Conservation (phyloP, 1,140 invertebrate species). For the Cydia amplana region DNA sequence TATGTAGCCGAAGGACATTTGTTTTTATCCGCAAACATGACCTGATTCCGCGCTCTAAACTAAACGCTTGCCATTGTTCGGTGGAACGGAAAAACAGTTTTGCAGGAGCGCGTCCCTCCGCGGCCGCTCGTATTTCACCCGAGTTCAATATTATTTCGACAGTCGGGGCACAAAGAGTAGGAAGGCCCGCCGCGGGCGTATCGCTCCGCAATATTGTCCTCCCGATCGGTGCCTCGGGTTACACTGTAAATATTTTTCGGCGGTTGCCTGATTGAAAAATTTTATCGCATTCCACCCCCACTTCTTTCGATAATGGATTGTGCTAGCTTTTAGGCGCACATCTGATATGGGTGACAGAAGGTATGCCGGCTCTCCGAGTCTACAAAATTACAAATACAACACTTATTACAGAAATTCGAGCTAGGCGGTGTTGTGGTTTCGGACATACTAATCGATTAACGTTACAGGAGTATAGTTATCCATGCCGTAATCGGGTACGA, state of each 20-base stretch:
- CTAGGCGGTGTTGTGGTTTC: conserved; percentile 18
- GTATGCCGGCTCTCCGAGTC: conserved; percentile 32
- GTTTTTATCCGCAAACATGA: conserved; percentile 37
- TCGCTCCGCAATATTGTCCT: conserved; percentile 76
- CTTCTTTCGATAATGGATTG: conserved; percentile 61
- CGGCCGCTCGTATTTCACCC: conserved; percentile 74
- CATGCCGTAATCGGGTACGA: no score
- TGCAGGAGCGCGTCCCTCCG: conserved; percentile 60
- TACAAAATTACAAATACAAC: conserved; percentile 36
- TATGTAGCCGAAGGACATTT: conserved; percentile 27
- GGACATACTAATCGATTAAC: conserved; percentile 8
- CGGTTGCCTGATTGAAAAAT: conserved; percentile 75
- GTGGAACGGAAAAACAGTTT: conserved; percentile 71
- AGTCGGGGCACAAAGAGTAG: conserved; percentile 68
- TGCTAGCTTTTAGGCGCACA: conserved; percentile 49
- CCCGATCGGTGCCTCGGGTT: conserved; percentile 66
- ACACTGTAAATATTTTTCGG: conserved; percentile 77
- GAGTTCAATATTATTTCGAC: conserved; percentile 77
- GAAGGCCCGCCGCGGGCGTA: conserved; percentile 69
- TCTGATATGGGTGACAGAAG: conserved; percentile 45
- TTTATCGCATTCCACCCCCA: conserved; percentile 71
- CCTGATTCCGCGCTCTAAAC: conserved; percentile 57
- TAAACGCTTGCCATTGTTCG: conserved; percentile 70
- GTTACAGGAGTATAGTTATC: neutral
- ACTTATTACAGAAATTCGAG: conserved; percentile 8